Conservation (phyloP, 2,888 invertebrate genomes). For the Lasius platythorax region DNA sequence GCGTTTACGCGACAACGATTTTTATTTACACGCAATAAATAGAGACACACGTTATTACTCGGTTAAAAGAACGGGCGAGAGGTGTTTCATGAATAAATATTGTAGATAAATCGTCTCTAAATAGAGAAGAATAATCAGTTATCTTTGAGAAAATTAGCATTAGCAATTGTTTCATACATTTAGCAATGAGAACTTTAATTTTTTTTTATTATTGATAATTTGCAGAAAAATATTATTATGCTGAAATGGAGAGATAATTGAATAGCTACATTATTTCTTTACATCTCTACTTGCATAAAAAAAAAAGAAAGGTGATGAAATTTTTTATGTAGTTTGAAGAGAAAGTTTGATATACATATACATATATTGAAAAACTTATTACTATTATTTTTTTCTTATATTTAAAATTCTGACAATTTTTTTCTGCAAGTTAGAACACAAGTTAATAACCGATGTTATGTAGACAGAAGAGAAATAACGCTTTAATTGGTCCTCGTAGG, state of each 20-base stretch:
- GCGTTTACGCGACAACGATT: conserved; percentile 15
- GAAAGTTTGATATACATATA: neutral
- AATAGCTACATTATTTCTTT: neutral
- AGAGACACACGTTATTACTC: neutral
- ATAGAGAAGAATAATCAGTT: neutral
- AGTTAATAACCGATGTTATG: neutral
- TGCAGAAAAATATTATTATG: neutral
- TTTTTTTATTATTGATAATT: neutral
- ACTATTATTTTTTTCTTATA: neutral
- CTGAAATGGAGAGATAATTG: neutral
- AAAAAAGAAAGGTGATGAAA: neutral
- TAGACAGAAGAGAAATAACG: neutral
- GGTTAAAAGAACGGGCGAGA: neutral
- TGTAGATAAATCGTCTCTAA: neutral
- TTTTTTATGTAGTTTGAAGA: neutral
- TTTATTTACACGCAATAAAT: conserved; percentile 15
- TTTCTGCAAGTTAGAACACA: neutral
- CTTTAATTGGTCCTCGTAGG: conserved; percentile 11
- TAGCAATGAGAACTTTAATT: neutral
- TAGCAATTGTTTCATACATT: neutral
- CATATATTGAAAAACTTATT: neutral
- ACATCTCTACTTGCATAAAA: neutral
- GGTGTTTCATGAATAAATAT: neutral
- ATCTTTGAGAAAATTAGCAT: neutral
- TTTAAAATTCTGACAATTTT: neutral